Conservation (phyloP, 92 coral and sea anemone genomes). For the Meandrina meandrites region DNA sequence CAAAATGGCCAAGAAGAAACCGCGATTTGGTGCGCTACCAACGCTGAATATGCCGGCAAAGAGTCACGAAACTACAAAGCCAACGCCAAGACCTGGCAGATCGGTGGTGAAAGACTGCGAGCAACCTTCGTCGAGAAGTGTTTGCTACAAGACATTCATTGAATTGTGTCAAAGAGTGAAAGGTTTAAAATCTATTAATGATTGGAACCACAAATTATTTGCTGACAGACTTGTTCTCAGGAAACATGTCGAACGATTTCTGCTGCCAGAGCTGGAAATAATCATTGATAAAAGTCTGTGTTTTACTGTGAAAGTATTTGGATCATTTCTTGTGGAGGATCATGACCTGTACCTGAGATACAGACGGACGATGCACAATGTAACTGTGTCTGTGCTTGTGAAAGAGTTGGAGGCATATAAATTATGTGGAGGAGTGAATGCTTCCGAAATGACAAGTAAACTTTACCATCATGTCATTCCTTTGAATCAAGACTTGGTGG, state of each 20-base stretch:
- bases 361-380: slow-evolving; percentile 48
- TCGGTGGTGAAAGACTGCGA: slow-evolving; percentile 34
- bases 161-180: slow-evolving; percentile 39
- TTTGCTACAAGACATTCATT: slow-evolving; percentile 35
- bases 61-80: slow-evolving; percentile 46
- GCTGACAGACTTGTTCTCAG: slow-evolving; percentile 37
- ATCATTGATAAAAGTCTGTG: slow-evolving; percentile 49
- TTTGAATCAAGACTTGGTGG: slow-evolving; percentile 38
- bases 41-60: slow-evolving; percentile 51
- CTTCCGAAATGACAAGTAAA: slow-evolving; percentile 39
- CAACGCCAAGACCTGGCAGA: slow-evolving; percentile 48
- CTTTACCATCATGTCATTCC: slow-evolving; percentile 58
- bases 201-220: slow-evolving; percentile 31
- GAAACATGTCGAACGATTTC: slow-evolving; percentile 15
- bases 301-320: slow-evolving; percentile 58
- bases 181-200: slow-evolving; percentile 35
- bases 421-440: slow-evolving; percentile 40
- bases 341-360: slow-evolving; percentile 45
- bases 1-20: slow-evolving; percentile 45
- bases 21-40: slow-evolving; percentile 57
- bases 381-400: slow-evolving; percentile 48
- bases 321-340: slow-evolving; percentile 56
- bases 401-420: slow-evolving; percentile 49
- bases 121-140: slow-evolving; percentile 36
- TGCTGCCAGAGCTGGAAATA: slow-evolving; percentile 47